These are phyloP conservation scores for Mastomys natalensis DNA, from an alignment of 2,113 vertebrate species.

Conservation along the genomic window DNA sequence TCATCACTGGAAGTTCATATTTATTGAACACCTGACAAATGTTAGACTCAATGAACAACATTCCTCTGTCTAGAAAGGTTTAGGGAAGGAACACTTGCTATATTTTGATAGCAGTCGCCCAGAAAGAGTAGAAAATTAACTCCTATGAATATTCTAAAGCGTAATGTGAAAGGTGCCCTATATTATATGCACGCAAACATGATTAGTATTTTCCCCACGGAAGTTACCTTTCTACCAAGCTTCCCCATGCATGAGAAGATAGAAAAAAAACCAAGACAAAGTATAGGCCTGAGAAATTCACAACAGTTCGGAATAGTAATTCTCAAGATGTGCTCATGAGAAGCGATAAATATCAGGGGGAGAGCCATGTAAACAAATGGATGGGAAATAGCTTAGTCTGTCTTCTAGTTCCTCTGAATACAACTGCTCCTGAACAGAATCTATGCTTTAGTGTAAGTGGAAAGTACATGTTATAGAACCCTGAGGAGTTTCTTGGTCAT, in stretches of 20 bases:
- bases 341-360: background rate
- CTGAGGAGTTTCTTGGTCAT: background rate
- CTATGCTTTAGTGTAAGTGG: background rate
- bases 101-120: constrained; percentile 43
- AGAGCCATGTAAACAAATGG: background rate
- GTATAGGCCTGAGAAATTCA: background rate
- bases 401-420: background rate
- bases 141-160: constrained; percentile 44
- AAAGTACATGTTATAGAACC: background rate
- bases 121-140: constrained; percentile 56
- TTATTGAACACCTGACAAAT: constrained; percentile 60
- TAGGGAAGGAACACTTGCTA: constrained; percentile 26
- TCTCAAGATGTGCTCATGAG: background rate
- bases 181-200: background rate
- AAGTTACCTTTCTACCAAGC: background rate
- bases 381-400: background rate
- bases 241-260: background rate
- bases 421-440: background rate
- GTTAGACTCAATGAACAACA: constrained; percentile 34
- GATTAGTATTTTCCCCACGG: constrained; percentile 30
- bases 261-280: background rate
- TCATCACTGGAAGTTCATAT: constrained; percentile 48
- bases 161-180: constrained; percentile 14
- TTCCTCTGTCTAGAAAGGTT: constrained; percentile 28
- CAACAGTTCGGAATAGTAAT: background rate